Conservation (phyloP, 2,888 invertebrate species). For the Nephrotoma appendiculata region DNA sequence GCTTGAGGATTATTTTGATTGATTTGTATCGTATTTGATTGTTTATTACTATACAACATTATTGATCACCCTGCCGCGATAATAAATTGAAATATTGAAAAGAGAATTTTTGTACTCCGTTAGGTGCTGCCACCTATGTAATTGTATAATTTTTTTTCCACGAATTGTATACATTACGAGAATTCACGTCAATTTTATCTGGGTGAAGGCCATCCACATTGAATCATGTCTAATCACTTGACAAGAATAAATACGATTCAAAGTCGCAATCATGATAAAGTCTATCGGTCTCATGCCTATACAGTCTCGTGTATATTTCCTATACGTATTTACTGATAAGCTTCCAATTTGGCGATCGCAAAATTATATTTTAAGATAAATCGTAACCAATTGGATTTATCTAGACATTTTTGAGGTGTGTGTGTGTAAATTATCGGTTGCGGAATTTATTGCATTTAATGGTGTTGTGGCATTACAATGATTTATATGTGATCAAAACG, state of each 20-base stretch:
- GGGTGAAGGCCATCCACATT: neutral
- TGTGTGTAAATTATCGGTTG: neutral
- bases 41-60: too few relatives aligned
- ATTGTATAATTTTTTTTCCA: too few relatives aligned
- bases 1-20: neutral
- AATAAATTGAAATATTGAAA: too few relatives aligned
- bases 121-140: too few relatives aligned
- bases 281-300: neutral
- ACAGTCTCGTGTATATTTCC: neutral
- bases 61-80: too few relatives aligned
- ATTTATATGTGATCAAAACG: neutral
- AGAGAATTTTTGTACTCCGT: too few relatives aligned
- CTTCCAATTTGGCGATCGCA: neutral
- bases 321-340: neutral
- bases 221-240: neutral
- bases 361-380: neutral
- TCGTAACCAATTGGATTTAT: neutral
- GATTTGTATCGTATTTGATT: neutral
- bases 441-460: neutral
- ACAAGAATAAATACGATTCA: neutral
- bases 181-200: neutral
- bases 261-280: neutral
- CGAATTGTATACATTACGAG: too few relatives aligned
- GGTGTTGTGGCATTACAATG: neutral
- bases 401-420: neutral